phyloP scores from a whole-genome alignment of 2,797 vertebrate species.

The Ptychadena robeensis region DNA sequence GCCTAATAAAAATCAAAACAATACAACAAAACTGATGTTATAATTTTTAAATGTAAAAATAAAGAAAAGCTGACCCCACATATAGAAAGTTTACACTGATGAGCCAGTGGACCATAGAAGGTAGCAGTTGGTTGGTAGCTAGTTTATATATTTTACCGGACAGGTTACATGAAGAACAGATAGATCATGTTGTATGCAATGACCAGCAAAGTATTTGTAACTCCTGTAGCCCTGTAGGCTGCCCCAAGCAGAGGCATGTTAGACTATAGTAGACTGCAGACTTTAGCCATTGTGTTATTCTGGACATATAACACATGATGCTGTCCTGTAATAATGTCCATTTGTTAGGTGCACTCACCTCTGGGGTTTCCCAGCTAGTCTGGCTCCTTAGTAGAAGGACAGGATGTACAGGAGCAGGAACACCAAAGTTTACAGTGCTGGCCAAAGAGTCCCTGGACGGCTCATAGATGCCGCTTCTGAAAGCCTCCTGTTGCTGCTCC shows the following conservation, averaged over 20 bases:
- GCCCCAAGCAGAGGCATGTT: slow-evolving; percentile 4
- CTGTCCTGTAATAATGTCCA: not conserved
- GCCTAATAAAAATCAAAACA: not conserved
- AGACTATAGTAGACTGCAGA: not conserved
- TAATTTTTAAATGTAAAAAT: not conserved
- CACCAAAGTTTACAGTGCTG: slow-evolving; percentile 11
- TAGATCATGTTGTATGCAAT: not conserved
- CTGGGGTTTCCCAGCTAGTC: slow-evolving; percentile 31
- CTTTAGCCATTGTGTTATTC: not conserved
- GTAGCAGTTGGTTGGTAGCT: not conserved
- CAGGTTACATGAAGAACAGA: not conserved
- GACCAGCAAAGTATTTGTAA: not conserved
- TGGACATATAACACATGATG: not conserved
- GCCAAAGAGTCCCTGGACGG: not conserved
- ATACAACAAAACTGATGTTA: not conserved
- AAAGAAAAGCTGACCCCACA: not conserved
- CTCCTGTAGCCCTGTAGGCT: not conserved
- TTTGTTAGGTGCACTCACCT: slow-evolving; percentile 26
- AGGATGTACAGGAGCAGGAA: not conserved
- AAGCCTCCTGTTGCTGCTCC: slow-evolving; percentile 53
- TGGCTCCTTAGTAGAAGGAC: slow-evolving; percentile 3
- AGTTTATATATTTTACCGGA: not conserved
- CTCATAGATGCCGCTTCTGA: slow-evolving; percentile 1
- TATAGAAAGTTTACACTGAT: not conserved
- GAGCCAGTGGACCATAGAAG: not conserved